Percentiles rank a stretch among this genome's conserved stretches.
Conservation (phyloP, 2,113 vertebrate genomes). For the Pterocles gutturalis region DNA sequence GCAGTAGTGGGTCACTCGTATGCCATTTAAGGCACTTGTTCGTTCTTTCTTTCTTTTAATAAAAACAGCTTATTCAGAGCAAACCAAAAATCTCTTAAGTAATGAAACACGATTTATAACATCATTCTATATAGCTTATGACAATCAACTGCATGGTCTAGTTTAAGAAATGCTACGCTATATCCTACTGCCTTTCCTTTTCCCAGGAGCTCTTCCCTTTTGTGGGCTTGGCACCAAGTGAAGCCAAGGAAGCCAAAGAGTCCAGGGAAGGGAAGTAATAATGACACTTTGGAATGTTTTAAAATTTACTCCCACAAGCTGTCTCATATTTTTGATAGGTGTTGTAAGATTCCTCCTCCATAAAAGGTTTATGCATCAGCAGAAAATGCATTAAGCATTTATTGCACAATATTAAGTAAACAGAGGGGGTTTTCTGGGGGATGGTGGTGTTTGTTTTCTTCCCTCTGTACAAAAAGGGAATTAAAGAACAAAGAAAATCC, state of each 20-base stretch:
- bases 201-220: neutral
- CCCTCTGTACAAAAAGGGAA: neutral
- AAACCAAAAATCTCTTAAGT: neutral
- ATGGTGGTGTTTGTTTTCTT: neutral
- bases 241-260: neutral
- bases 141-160: neutral
- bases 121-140: neutral
- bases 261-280: neutral
- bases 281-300: conserved; percentile 21
- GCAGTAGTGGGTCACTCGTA: neutral
- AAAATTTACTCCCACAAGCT: neutral
- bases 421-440: accelerated
- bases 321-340: neutral
- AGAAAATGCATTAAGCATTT: neutral
- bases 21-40: neutral
- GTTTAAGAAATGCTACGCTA: neutral
- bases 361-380: neutral
- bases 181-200: neutral
- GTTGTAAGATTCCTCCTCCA: neutral
- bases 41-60: neutral
- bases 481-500: neutral
- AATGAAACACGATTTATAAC: neutral
- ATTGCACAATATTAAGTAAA: neutral
- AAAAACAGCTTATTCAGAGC: neutral
- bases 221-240: neutral